phyloP scores from a whole-genome alignment of 2,113 vertebrate genomes.

The Reinhardtius hippoglossoides region DNA sequence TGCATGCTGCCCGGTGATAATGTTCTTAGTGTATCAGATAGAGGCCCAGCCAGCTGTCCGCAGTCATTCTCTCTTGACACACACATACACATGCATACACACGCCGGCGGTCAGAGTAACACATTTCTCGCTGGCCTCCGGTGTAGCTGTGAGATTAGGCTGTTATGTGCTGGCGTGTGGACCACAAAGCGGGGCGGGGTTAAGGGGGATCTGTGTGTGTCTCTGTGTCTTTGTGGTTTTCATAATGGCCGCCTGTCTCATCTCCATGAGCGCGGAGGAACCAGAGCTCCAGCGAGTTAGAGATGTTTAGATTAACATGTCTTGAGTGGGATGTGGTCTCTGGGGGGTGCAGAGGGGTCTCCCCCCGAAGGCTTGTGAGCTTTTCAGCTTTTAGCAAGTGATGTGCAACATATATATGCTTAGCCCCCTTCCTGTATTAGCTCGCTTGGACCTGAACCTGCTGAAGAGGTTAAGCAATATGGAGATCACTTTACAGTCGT shows the following conservation, averaged over 20 bases:
- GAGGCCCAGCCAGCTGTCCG: slow-evolving; percentile 78
- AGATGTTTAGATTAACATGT: slow-evolving; percentile 34
- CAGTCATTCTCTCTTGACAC: slow-evolving; percentile 75
- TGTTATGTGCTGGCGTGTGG: slow-evolving; percentile 74
- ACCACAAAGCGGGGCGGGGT: slow-evolving; percentile 70
- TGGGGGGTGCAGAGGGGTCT: not conserved
- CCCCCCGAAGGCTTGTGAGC: not conserved
- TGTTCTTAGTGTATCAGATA: slow-evolving; percentile 77
- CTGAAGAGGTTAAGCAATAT: slow-evolving; percentile 30
- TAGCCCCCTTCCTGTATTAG: not conserved
- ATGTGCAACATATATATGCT: slow-evolving; percentile 7
- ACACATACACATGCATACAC: slow-evolving; percentile 30
- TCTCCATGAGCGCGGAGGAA: slow-evolving; percentile 32
- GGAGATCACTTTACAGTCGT: slow-evolving; percentile 23
- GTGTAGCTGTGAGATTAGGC: slow-evolving; percentile 72
- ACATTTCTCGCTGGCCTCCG: slow-evolving; percentile 70
- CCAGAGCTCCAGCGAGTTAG: not conserved
- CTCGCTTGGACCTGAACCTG: slow-evolving; percentile 24
- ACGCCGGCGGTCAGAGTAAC: slow-evolving; percentile 58
- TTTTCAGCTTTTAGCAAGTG: not conserved
- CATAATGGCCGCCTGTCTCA: slow-evolving; percentile 55
- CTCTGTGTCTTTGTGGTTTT: slow-evolving; percentile 56
- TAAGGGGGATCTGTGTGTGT: slow-evolving; percentile 59
- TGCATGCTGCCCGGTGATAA: slow-evolving; percentile 66
- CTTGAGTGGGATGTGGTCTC: slow-evolving; percentile 27